Conservation (phyloP, 2,113 vertebrate species). For the Physeter macrocephalus region DNA sequence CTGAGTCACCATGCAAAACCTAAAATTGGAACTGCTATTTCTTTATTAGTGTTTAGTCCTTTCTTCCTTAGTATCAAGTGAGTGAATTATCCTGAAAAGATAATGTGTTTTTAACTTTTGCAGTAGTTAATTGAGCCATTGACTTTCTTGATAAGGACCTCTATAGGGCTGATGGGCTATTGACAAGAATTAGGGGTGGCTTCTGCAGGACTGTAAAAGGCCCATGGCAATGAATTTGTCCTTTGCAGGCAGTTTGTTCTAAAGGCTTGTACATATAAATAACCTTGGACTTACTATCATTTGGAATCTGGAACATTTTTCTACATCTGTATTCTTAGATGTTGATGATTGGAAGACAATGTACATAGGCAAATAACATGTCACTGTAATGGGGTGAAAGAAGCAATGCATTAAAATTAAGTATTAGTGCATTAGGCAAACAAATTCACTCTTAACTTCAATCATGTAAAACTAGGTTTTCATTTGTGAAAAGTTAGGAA, state of each 20-base stretch:
- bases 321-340: not conserved
- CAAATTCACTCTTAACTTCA: not conserved
- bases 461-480: not conserved
- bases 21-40: not conserved
- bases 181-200: not conserved
- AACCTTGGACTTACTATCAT: not conserved
- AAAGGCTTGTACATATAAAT: not conserved
- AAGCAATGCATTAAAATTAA: not conserved
- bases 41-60: not conserved
- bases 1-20: not conserved
- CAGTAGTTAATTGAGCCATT: not conserved
- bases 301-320: not conserved
- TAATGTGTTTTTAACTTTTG: not conserved
- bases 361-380: not conserved
- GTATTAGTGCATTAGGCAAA: not conserved
- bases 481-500: not conserved
- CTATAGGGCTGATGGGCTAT: not conserved
- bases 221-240: not conserved
- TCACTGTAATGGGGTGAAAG: not conserved
- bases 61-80: not conserved
- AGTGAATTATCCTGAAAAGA: not conserved
- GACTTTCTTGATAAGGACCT: not conserved
- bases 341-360: not conserved
- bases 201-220: not conserved
- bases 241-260: not conserved